phyloP scores from a whole-genome alignment of 1,140 invertebrate genomes.

The Pantala flavescens region DNA sequence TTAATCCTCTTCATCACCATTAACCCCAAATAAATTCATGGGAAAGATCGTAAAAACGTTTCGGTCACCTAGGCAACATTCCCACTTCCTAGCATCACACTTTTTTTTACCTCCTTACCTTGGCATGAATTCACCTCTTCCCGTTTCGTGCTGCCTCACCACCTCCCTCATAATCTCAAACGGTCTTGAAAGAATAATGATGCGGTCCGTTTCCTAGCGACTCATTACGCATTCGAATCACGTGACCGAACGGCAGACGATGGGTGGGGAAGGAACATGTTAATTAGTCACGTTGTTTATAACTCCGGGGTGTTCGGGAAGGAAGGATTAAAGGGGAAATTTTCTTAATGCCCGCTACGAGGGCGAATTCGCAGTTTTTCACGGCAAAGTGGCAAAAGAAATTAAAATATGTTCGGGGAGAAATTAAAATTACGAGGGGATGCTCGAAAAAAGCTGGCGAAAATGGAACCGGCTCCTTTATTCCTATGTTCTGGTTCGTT shows the following conservation, averaged over 20 bases:
- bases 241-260: too few species aligned
- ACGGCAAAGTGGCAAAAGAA: not conserved
- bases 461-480: too few species aligned
- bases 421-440: not conserved
- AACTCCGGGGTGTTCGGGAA: not conserved
- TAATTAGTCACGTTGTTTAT: slow-evolving; percentile 10
- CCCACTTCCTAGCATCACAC: not conserved
- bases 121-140: too few species aligned
- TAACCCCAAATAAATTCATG: too few species aligned
- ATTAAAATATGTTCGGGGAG: not conserved
- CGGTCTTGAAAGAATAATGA: slow-evolving; percentile 7
- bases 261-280: not conserved
- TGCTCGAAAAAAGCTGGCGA: too few species aligned
- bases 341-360: too few species aligned
- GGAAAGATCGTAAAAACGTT: too few species aligned
- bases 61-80: too few species aligned
- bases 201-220: not conserved
- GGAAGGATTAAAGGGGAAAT: not conserved
- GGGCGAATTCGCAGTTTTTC: too few species aligned
- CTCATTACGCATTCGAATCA: not conserved
- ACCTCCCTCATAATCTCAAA: not conserved
- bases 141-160: too few species aligned
- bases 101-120: not conserved
- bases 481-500: too few species aligned
- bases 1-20: too few species aligned